A percentile compares a stretch with the other conserved stretches of the same genome.
Conservation (phyloP, 2,797 vertebrate species). For the Cyprinella venusta region DNA sequence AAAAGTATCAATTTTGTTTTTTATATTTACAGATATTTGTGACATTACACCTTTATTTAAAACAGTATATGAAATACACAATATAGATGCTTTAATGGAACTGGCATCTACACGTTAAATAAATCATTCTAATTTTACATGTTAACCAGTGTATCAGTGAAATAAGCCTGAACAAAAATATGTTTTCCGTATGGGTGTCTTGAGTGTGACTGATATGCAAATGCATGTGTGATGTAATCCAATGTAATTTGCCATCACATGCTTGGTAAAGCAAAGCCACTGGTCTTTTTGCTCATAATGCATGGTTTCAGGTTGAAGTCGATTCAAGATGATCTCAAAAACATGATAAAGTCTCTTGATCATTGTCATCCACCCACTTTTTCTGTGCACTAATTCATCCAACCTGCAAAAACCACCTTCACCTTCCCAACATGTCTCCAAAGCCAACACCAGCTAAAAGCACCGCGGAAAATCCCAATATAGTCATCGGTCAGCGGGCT, state of each 20-base stretch:
- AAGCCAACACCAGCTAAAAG: slow-evolving; percentile 63
- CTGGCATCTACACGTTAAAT: slow-evolving; percentile 2
- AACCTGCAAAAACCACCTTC: slow-evolving; percentile 78
- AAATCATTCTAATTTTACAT: neutral
- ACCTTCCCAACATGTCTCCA: slow-evolving; percentile 76
- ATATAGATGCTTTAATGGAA: neutral
- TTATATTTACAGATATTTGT: neutral
- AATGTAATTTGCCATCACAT: slow-evolving; percentile 28
- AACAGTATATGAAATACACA: neutral
- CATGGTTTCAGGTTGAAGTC: slow-evolving; percentile 25
- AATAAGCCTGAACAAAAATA: slow-evolving; percentile 2
- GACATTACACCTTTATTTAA: no score
- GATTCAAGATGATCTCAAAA: slow-evolving; percentile 26
- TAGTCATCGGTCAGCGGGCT: slow-evolving; percentile 65
- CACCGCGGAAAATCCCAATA: slow-evolving; percentile 20
- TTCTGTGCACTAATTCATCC: slow-evolving; percentile 79
- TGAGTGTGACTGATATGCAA: slow-evolving; percentile 29
- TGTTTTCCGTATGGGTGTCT: neutral
- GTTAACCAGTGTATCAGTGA: neutral
- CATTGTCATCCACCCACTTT: slow-evolving; percentile 80
- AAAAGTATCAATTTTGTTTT: neutral
- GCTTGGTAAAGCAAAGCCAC: neutral
- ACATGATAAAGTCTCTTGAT: slow-evolving; percentile 62
- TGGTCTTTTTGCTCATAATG: slow-evolving; percentile 12
- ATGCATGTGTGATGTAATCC: slow-evolving; percentile 22